Percentiles rank a stretch among this genome's conserved stretches.
phyloP scores from a whole-genome alignment of 2,113 vertebrate genomes.

The Micromys minutus region DNA sequence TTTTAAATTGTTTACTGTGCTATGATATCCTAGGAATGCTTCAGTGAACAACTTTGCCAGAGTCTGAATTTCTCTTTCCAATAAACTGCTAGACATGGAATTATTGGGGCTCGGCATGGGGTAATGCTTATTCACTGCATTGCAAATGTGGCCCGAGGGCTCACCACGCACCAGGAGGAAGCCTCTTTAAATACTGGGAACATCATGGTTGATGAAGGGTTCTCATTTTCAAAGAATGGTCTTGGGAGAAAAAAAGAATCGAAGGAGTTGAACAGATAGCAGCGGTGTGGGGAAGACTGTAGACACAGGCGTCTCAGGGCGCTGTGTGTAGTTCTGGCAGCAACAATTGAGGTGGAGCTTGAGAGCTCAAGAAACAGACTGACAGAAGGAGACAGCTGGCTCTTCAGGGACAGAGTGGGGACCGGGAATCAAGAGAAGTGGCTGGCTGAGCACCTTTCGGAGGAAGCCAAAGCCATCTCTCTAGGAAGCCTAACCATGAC shows the following conservation, averaged over 20 bases:
- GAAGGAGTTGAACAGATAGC: neutral
- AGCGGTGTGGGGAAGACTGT: rapidly evolving
- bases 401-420: neutral
- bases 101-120: neutral
- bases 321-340: too few relatives aligned
- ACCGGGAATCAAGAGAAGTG: too few relatives aligned
- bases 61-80: neutral
- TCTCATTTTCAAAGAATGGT: neutral
- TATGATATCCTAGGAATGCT: neutral
- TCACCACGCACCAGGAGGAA: neutral
- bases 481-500: neutral
- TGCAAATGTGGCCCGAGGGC: neutral
- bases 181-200: neutral
- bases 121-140: neutral
- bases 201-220: rapidly evolving
- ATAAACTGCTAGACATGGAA: neutral
- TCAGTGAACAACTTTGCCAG: neutral
- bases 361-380: neutral
- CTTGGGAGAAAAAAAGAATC: neutral
- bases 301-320: neutral
- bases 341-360: neutral
- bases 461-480: neutral
- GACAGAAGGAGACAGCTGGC: too few relatives aligned
- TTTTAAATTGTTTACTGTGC: neutral
- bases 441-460: neutral